Evolutionary conservation across 2,888 invertebrate genomes (phyloP), one percentile per base, ranked within the genome.

Genomic region (Heliconius sara): DNA sequence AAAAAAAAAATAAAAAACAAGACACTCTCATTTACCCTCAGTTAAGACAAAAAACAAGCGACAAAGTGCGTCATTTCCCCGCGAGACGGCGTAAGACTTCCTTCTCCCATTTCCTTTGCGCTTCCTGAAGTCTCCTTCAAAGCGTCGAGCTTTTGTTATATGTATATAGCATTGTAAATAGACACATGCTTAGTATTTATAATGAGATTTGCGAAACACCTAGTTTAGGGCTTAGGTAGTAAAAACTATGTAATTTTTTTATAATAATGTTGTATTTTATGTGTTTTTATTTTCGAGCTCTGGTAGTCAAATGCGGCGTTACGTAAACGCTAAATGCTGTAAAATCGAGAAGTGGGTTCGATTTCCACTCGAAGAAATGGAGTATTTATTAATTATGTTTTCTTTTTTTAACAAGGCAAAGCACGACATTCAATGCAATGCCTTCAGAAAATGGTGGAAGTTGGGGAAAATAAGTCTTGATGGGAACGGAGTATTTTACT

Each of bases 81-180:
- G 60, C 75, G 66, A 73, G 73, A 73, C 60, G 60, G 60, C 73
- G 73, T 60, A 70, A 73, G 65, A 75, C 75, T 75, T 75, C 75
- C 75, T 75, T 75, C 66, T 22, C 43, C 43, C 75, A 75, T 75
- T 75, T 75, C 75, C 75, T 75, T 39, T 30, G 27, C 65, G 66
- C 43, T 75, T 75, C 75, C 75, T 75, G 43, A 27, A 65, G 65
- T 22, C 75, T 75, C 27, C 47, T 75, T 65, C 47, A 75, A 43
- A 75, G 47, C 43, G 47, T 30, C 22, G n/a, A 22, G 60, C 70
- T 70, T 70, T 70, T 43, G 47, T 70, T 47, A 25, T 70, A 47
- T 34, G 34, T 34, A 34, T 47, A 25, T 70, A 47, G 43, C 70
- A 27, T 47, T 70, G 47, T 47, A 70, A 70, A 47, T 70, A 70